These are phyloP conservation scores for Acrobasis suavella DNA, from an alignment of 2,888 invertebrate species.

Conservation along the genomic window DNA sequence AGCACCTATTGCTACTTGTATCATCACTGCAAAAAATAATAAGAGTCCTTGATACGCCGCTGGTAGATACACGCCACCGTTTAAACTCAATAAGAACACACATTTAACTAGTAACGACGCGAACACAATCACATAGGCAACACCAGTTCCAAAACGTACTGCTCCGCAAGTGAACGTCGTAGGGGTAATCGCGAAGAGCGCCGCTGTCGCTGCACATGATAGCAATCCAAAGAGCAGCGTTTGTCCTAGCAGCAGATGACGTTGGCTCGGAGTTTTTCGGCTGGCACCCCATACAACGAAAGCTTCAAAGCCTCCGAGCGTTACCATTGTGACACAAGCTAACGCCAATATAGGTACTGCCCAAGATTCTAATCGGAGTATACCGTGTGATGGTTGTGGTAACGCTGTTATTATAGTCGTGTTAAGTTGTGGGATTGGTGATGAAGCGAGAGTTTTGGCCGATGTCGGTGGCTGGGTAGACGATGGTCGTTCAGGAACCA, in stretches of 20 bases:
- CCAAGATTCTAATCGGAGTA: constrained; percentile 91
- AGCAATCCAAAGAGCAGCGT: constrained; percentile 92
- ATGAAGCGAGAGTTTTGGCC: constrained; percentile 54
- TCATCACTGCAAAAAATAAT: constrained; percentile 94
- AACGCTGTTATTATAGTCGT: constrained; percentile 48
- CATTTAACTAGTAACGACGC: constrained; percentile 96
- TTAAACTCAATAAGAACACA: constrained; percentile 95
- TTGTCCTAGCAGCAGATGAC: constrained; percentile 94
- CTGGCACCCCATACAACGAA: constrained; percentile 92
- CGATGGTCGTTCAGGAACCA: constrained; percentile 84
- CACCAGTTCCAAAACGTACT: constrained; percentile 91
- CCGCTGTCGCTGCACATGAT: constrained; percentile 90
- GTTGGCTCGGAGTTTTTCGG: constrained; percentile 90
- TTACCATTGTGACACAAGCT: constrained; percentile 91
- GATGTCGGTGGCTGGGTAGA: constrained; percentile 58
- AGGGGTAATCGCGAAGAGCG: constrained; percentile 89
- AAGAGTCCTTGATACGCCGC: constrained; percentile 95
- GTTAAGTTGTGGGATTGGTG: constrained; percentile 46
- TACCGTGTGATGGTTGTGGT: constrained; percentile 51
- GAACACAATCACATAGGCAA: constrained; percentile 93
- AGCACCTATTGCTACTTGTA: constrained; percentile 92
- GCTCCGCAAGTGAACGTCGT: constrained; percentile 91
- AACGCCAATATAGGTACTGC: constrained; percentile 94
- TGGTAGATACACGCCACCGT: constrained; percentile 95
- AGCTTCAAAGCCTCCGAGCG: constrained; percentile 93